Conservation (phyloP, 2,888 invertebrate species). For the Acrocyrtus sp. region DNA sequence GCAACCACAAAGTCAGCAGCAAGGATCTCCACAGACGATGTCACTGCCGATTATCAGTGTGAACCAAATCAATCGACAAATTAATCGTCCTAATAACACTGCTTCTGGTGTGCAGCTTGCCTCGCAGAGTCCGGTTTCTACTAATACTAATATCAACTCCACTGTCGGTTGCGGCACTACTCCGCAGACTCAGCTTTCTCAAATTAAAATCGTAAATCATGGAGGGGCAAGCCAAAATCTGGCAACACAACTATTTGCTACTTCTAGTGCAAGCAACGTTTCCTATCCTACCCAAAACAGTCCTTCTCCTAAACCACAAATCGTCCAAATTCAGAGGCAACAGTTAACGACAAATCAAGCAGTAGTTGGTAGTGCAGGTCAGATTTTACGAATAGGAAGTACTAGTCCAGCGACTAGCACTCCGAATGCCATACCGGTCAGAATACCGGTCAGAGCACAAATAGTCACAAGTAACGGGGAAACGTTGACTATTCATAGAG, state of each 20-base stretch:
- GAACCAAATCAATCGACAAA: constrained; percentile 57
- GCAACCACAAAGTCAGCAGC: constrained; percentile 55
- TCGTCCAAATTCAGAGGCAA: constrained; percentile 51
- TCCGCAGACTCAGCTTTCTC: constrained; percentile 32
- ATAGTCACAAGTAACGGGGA: constrained; percentile 63
- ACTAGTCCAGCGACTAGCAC: constrained; percentile 9
- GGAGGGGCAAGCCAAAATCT: constrained; percentile 17
- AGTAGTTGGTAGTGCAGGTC: constrained; percentile 39
- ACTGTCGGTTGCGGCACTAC: constrained; percentile 31
- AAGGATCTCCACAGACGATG: constrained; percentile 60
- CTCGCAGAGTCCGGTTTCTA: constrained; percentile 33
- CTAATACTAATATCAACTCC: constrained; percentile 42
- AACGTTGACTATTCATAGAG: constrained; percentile 63
- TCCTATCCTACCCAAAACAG: constrained; percentile 27
- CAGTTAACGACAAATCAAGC: constrained; percentile 14
- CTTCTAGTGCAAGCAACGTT: constrained; percentile 19
- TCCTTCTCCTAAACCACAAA: constrained; percentile 50
- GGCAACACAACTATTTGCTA: constrained; percentile 24
- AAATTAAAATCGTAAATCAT: constrained; percentile 45
- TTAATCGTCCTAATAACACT: constrained; percentile 57
- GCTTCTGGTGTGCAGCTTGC: constrained; percentile 57
- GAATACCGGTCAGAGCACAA: constrained; percentile 62
- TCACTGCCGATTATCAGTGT: constrained; percentile 54
- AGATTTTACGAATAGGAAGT: constrained; percentile 31
- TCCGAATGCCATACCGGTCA: constrained; percentile 53